Evolutionary conservation across 2,113 vertebrate species (phyloP), one percentile per base, ranked within the genome.

Genomic region (Halichoerus grypus): DNA sequence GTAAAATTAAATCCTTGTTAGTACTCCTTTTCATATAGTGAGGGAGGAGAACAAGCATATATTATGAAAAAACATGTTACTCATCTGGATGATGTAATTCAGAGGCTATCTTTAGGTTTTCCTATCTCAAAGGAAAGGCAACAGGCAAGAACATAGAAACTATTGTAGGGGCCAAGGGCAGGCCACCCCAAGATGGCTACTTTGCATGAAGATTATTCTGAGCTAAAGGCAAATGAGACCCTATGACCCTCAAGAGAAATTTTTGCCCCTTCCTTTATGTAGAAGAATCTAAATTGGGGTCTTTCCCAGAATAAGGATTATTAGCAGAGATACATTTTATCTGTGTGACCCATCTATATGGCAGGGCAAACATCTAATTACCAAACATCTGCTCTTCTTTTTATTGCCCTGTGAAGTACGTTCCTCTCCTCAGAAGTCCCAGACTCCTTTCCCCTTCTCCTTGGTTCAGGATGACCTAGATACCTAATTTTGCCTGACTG

Each of bases 31-130:
- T 57, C 21, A 77, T 28, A 55, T 59, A 81, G 33, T 19, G 84
- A 94, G 5, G 33, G 9, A 51, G 42, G 65, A 80, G 33, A 88
- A 33, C 4, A 90, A 91, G 28, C 22, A 33, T 26, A 63, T 65
- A 72, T 33, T 61, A 88, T 76, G 28, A 59, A 61, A 88, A 91
- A 57, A 21, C 63, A 81, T 53, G 19, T 67, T 94, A 86, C 22
- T 94, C 4, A 74, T 90, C 19, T 91, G 53, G 15, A 76, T 93
- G 51, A 65, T 71, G 36, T 71, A 85, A 93, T 96, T 53, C 31
- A 57, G 28, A 96, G 14, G n/a, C 3, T 53, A 53, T 49, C 46
- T 51, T 76, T 63, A 83, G 24, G 55, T 61, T 92, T 92, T 95
- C 15, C 28, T 67, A 72, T 24, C 4, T 90, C 53, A 89, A 67